These are phyloP conservation scores for Amphiprion clarkii DNA, from an alignment of 2,797 vertebrate genomes.

Conservation along the genomic window DNA sequence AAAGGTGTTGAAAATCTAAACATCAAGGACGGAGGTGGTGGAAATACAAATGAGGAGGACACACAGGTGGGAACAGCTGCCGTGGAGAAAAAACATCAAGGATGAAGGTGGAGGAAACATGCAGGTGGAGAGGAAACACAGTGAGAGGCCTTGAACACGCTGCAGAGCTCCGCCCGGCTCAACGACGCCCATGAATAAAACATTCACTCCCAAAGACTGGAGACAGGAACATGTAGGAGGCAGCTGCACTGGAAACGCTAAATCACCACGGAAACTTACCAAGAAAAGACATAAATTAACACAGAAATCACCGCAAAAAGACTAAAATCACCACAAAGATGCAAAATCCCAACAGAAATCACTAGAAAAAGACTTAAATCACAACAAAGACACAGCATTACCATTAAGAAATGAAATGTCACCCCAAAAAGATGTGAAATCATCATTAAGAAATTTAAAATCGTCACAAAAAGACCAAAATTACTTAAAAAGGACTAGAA, in stretches of 20 bases:
- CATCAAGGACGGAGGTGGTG: neutral
- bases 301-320: too few relatives aligned
- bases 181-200: conserved; percentile 19
- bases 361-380: too few relatives aligned
- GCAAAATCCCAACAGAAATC: too few relatives aligned
- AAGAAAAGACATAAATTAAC: too few relatives aligned
- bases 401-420: too few relatives aligned
- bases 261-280: too few relatives aligned
- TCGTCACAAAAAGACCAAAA: too few relatives aligned
- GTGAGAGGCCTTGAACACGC: neutral
- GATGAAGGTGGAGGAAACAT: neutral
- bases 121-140: neutral
- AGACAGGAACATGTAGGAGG: neutral
- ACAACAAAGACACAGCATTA: too few relatives aligned
- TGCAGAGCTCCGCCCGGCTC: conserved; percentile 19
- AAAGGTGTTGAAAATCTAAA: neutral
- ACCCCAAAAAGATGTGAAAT: too few relatives aligned
- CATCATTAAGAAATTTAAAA: too few relatives aligned
- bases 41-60: neutral
- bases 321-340: too few relatives aligned
- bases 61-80: neutral
- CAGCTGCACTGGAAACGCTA: neutral
- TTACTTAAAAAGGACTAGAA: too few relatives aligned
- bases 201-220: neutral
- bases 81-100: neutral